phyloP scores from a whole-genome alignment of 2,113 vertebrate species.

The Antechinus flavipes region DNA sequence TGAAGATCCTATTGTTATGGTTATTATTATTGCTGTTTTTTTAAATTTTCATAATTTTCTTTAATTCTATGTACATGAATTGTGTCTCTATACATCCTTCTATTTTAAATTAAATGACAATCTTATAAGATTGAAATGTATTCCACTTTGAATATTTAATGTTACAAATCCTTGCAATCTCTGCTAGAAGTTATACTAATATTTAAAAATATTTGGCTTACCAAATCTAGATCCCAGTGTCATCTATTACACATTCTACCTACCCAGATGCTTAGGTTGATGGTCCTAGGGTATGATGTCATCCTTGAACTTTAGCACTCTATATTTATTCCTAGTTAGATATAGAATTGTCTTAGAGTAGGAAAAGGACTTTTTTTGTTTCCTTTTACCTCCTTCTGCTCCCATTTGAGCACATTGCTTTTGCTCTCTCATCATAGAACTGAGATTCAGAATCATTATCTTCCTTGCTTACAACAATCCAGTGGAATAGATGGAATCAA shows the following conservation, averaged over 20 bases:
- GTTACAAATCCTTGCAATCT: not conserved
- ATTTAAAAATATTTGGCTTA: not conserved
- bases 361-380: not conserved
- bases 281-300: not conserved
- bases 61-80: not conserved
- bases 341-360: not conserved
- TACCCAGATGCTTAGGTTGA: not conserved
- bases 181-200: not conserved
- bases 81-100: not conserved
- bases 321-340: not conserved
- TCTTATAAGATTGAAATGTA: not conserved
- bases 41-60: not conserved
- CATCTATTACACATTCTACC: not conserved
- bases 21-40: not conserved
- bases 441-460: not conserved
- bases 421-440: not conserved
- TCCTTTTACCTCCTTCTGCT: not conserved
- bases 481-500: too few species aligned
- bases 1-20: not conserved
- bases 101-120: conserved; percentile 33
- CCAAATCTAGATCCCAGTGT: not conserved
- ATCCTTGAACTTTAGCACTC: not conserved
- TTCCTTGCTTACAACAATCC: not conserved
- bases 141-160: conserved; percentile 9
- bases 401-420: not conserved